Conservation (phyloP, 1,140 invertebrate species). For the Babylonia areolata region DNA sequence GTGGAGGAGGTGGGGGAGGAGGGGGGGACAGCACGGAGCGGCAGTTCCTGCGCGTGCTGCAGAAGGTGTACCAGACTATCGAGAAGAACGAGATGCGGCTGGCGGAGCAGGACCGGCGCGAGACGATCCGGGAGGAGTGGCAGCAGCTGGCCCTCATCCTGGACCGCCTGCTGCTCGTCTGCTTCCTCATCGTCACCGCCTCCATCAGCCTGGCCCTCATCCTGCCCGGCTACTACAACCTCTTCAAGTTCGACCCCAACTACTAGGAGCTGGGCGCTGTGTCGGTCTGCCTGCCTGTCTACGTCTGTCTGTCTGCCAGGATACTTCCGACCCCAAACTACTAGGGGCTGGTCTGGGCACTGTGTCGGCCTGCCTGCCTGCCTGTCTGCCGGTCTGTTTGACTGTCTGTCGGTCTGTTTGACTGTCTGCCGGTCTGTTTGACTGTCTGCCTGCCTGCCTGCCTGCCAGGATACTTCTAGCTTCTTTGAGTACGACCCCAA, state of each 20-base stretch:
- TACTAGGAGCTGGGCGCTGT: no score
- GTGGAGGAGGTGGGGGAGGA: neutral
- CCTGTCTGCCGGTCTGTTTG: no score
- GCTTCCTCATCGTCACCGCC: slow-evolving; percentile 82
- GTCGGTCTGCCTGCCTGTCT: no score
- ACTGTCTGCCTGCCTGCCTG: no score
- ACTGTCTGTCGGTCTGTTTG: no score
- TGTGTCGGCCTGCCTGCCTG: no score
- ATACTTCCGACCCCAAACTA: no score
- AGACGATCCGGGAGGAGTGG: slow-evolving; percentile 85
- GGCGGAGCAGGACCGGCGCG: slow-evolving; percentile 82
- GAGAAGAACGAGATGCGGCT: slow-evolving; percentile 84
- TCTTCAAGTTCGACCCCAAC: neutral
- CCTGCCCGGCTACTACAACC: slow-evolving; percentile 61
- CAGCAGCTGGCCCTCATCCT: slow-evolving; percentile 85
- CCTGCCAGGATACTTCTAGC: no score
- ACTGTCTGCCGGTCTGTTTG: no score
- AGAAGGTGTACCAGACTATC: slow-evolving; percentile 84
- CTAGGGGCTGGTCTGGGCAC: no score
- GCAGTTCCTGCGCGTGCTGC: slow-evolving; percentile 81
- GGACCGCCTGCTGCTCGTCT: slow-evolving; percentile 81
- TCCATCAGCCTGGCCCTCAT: slow-evolving; percentile 68
- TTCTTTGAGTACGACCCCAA: no score
- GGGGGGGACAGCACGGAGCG: slow-evolving; percentile 77
- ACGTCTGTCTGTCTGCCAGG: no score